A percentile compares a stretch with the other conserved stretches of the same genome.
Evolutionary conservation across 2,888 invertebrate genomes (phyloP).

Genomic region (Notodonta dromedarius): DNA sequence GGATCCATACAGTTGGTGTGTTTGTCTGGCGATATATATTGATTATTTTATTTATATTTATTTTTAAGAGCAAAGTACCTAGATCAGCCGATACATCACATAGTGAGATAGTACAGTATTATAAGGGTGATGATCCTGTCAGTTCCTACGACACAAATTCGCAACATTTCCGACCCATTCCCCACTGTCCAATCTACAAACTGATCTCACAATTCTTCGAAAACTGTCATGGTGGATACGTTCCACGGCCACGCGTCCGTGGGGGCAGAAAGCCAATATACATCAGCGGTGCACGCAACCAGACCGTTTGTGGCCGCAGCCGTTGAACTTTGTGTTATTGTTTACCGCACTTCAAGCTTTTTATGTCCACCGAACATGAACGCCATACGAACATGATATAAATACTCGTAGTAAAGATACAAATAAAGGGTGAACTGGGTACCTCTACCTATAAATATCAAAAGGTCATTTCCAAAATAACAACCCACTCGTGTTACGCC

Average conservation of each 20-base stretch:
- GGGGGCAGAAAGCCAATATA: slow-evolving; percentile 49
- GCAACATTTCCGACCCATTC: neutral
- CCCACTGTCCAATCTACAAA: neutral
- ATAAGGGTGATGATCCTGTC: neutral
- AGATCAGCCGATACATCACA: no score
- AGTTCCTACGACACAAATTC: neutral
- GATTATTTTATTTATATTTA: no score
- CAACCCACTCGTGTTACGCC: no score
- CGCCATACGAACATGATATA: slow-evolving; percentile 9
- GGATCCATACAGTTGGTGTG: no score
- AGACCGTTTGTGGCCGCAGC: slow-evolving; percentile 28
- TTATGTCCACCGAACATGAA: slow-evolving; percentile 33
- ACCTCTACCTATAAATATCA: no score
- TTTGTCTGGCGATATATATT: no score
- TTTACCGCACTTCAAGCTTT: slow-evolving; percentile 52
- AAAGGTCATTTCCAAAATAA: no score
- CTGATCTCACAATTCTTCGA: neutral
- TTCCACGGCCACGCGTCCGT: slow-evolving; percentile 18
- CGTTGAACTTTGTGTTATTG: slow-evolving; percentile 56
- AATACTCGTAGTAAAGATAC: no score
- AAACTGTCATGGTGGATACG: neutral
- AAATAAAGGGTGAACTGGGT: no score
- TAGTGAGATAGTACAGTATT: no score
- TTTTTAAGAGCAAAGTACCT: no score
- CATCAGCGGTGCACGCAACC: slow-evolving; percentile 42